Percentiles rank a stretch among this genome's conserved stretches.
phyloP scores from a whole-genome alignment of 1,140 invertebrate genomes.

The Euwallacea fornicatus region DNA sequence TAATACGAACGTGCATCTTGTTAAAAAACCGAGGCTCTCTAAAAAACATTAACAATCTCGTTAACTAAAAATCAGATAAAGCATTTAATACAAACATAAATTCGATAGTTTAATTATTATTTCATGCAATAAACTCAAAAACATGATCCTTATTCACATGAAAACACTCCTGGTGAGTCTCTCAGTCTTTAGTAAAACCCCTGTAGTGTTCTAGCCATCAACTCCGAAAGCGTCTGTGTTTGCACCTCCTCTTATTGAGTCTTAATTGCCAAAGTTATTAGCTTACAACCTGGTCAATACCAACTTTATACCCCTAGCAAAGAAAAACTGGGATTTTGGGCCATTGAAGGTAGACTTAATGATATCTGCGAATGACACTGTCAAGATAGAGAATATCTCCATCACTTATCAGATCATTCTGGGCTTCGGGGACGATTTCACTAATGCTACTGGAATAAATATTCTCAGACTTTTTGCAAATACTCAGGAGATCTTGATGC shows the following conservation, averaged over 20 bases:
- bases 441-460: conserved; percentile 42
- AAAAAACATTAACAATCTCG: too few species aligned
- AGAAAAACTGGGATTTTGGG: conserved; percentile 58
- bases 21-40: too few species aligned
- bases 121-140: too few species aligned
- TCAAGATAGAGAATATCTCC: conserved; percentile 46
- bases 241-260: conserved; percentile 87
- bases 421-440: conserved; percentile 79
- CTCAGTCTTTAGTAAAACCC: neutral
- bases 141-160: too few species aligned
- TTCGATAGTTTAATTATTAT: too few species aligned
- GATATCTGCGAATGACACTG: conserved; percentile 1
- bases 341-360: conserved; percentile 45
- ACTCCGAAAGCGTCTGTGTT: conserved; percentile 68
- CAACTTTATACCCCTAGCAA: conserved; percentile 62
- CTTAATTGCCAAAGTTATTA: conserved; percentile 57
- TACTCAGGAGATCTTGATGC: conserved; percentile 30
- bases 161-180: too few species aligned
- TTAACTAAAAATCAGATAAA: too few species aligned
- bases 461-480: conserved; percentile 22
- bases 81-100: too few species aligned
- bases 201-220: neutral
- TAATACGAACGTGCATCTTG: too few species aligned
- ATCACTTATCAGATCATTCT: conserved; percentile 60
- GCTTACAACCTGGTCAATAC: conserved; percentile 55